phyloP scores from a whole-genome alignment of 2,113 vertebrate species.

The Tyrannus savana region DNA sequence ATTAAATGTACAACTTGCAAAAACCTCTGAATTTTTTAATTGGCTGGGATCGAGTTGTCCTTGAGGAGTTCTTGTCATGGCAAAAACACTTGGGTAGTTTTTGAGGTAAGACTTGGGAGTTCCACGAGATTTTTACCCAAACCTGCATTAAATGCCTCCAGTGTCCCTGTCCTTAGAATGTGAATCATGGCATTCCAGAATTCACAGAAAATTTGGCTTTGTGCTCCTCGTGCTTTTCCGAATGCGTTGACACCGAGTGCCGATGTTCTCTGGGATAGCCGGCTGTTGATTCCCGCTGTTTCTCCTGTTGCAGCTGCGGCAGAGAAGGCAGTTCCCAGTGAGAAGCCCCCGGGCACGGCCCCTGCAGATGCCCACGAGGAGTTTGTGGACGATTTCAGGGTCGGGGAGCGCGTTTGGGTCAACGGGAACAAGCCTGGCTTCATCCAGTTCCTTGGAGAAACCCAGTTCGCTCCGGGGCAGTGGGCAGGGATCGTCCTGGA shows the following conservation, averaged over 20 bases:
- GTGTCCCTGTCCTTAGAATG: background rate
- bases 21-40: background rate
- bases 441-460: constrained; percentile 95
- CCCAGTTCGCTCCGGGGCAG: constrained; percentile 95
- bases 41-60: background rate
- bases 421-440: constrained; percentile 95
- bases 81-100: background rate
- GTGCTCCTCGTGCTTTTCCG: background rate
- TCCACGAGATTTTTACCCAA: background rate
- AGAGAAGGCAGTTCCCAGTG: constrained; percentile 74
- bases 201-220: background rate
- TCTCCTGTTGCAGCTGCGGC: constrained; percentile 59
- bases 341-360: constrained; percentile 69
- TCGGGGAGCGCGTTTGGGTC: constrained; percentile 97
- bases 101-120: background rate
- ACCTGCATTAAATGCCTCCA: background rate
- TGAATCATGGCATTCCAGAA: background rate
- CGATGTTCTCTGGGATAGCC: background rate
- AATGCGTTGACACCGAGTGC: background rate
- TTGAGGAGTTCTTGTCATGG: background rate
- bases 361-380: constrained; percentile 76
- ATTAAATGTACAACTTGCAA: fast-evolving
- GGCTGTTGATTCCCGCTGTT: background rate
- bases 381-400: constrained; percentile 85
- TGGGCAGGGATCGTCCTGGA: constrained; percentile 98